phyloP scores from a whole-genome alignment of 2,113 vertebrate species.

The Numida meleagris region DNA sequence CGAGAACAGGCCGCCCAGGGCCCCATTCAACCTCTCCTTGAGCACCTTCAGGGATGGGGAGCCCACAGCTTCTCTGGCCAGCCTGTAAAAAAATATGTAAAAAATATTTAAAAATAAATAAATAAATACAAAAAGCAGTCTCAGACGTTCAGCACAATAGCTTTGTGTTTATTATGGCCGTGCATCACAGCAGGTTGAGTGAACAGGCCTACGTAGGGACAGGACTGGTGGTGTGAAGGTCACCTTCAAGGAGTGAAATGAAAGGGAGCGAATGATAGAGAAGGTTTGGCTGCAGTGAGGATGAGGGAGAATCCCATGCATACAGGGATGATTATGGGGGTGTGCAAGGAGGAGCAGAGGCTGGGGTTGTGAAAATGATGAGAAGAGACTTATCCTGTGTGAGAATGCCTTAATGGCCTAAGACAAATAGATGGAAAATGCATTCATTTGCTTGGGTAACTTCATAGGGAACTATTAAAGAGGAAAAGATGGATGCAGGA shows the following conservation, averaged over 20 bases:
- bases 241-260: neutral
- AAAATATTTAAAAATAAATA: neutral
- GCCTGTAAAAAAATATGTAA: neutral
- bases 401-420: neutral
- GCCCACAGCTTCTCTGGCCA: neutral
- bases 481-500: neutral
- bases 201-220: neutral
- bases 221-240: neutral
- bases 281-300: neutral
- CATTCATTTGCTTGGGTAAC: neutral
- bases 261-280: neutral
- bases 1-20: neutral
- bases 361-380: neutral
- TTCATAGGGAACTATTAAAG: neutral
- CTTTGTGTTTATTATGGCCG: neutral
- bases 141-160: fast-evolving
- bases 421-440: neutral
- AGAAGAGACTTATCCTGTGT: neutral
- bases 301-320: neutral
- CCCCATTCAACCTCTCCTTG: neutral
- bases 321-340: fast-evolving
- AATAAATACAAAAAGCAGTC: neutral
- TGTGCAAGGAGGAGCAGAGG: neutral
- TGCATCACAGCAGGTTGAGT: neutral
- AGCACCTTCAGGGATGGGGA: neutral